phyloP scores from a whole-genome alignment of 2,113 vertebrate species.

The Atherinomorus stipes region DNA sequence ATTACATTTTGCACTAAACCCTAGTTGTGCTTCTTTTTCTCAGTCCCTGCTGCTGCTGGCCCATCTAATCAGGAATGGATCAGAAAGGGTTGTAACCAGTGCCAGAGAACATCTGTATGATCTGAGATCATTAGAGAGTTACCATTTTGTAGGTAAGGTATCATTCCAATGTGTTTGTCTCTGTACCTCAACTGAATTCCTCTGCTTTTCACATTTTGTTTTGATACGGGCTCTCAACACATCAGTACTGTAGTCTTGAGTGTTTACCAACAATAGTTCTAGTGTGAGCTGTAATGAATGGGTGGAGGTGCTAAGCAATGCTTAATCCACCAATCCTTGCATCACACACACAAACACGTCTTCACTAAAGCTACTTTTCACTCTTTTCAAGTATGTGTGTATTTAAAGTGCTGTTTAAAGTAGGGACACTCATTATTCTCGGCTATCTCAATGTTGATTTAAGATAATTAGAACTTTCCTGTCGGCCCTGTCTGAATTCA shows the following conservation, averaged over 20 bases:
- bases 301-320: slow-evolving; percentile 31
- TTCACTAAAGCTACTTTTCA: slow-evolving; percentile 54
- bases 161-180: background rate
- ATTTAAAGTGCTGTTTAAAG: slow-evolving; percentile 15
- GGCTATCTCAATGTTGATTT: background rate
- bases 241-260: slow-evolving; percentile 4
- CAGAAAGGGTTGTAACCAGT: slow-evolving; percentile 98
- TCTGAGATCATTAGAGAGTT: slow-evolving; percentile 98
- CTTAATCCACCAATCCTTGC: slow-evolving; percentile 51
- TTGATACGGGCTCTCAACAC: background rate
- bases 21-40: slow-evolving; percentile 58
- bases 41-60: slow-evolving; percentile 95
- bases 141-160: slow-evolving; percentile 96
- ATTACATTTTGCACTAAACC: background rate
- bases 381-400: slow-evolving; percentile 25
- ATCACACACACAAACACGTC: background rate
- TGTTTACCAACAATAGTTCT: slow-evolving; percentile 84
- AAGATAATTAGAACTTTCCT: background rate
- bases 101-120: slow-evolving; percentile 99
- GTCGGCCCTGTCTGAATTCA: too few relatives aligned
- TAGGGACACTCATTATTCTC: background rate
- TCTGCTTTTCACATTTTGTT: background rate
- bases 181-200: background rate
- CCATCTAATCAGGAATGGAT: slow-evolving; percentile 98
- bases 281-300: slow-evolving; percentile 89